Base-by-base conservation (phyloP, 1,140 invertebrate species). In the Drosophila murphyi region DNA sequence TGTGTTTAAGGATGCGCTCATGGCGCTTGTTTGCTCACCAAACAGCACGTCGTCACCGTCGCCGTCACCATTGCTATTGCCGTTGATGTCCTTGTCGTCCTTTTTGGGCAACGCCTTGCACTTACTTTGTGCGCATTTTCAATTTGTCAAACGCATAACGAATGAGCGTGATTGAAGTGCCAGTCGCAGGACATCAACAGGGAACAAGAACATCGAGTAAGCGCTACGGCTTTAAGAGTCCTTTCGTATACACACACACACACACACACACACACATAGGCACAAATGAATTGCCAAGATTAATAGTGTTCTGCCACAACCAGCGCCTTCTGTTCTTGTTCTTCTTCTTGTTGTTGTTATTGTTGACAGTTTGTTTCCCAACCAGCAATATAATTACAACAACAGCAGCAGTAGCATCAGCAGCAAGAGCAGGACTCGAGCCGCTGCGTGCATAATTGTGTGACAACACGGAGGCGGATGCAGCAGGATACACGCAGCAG, bases 391-490 rank as follows among this genome's bases (percentile, higher is more conserved):
- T 87, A 87, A 88, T 88, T 89, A 88, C 85, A 88, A 82, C 80
- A 87, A 87, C 82, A 87, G 52, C 35, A 55, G 20, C 3, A 56
- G 51, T 51, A 65, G 37, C 39, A 57, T 12, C 37, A 45, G 32
- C 48, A 54, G 7, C 12, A 43, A 20, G 28, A 10, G 35, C 55
- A 69, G 10, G 39, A 55, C 72, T 82, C 50, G 61, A 50, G 76
- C 83, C 80, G 70, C 73, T 88, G 83, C 79, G 83, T 86, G 83
- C 83, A 88, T 88, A 88, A 88, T 88, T 88, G 85, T 88, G 85
- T 83, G 85, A 88, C 85, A 88, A 88, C 80, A 69, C 57, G 72
- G 37, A 62, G 37, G 32, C 50, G 47, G 82, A 74, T 76, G 68
- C 82, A 77, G 72, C 76, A 72, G 85, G 70, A 83, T 75, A 78